A percentile compares a stretch with the other conserved stretches of the same genome.
Conservation (phyloP, 2,888 invertebrate genomes). For the Pinctada fucata region DNA sequence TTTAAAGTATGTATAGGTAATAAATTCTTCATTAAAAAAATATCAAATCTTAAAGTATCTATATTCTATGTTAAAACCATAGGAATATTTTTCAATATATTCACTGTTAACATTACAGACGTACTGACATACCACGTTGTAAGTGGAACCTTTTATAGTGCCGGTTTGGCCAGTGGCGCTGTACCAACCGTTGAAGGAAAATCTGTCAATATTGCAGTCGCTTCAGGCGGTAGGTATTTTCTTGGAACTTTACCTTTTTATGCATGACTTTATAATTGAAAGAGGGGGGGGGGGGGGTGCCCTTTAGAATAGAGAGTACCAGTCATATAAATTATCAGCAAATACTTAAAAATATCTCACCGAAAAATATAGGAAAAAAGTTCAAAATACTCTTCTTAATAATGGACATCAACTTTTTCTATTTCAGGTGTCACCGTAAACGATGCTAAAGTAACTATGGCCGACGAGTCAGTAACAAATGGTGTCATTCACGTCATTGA, state of each 20-base stretch:
- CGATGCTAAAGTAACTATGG: slow-evolving; percentile 47
- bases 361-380: no score
- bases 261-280: no score
- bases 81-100: no score
- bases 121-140: slow-evolving; percentile 70
- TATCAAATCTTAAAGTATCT: no score
- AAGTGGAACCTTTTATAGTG: slow-evolving; percentile 71
- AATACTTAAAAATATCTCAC: no score
- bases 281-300: no score
- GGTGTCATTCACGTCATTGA: slow-evolving; percentile 66
- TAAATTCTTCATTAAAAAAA: neutral
- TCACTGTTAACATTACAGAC: slow-evolving; percentile 39
- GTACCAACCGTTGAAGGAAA: slow-evolving; percentile 31
- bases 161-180: slow-evolving; percentile 56
- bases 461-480: slow-evolving; percentile 60
- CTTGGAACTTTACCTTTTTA: slow-evolving; percentile 1
- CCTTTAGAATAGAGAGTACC: no score
- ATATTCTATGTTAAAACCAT: no score
- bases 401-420: slow-evolving; percentile 11
- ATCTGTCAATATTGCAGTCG: slow-evolving; percentile 17
- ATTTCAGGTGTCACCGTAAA: slow-evolving; percentile 47
- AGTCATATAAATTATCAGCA: no score
- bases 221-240: slow-evolving; percentile 11
- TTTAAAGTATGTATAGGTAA: neutral
- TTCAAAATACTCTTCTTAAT: no score